These are phyloP conservation scores for Drosophila punjabiensis DNA, from an alignment of 1,140 invertebrate species.

Conservation along the genomic window DNA sequence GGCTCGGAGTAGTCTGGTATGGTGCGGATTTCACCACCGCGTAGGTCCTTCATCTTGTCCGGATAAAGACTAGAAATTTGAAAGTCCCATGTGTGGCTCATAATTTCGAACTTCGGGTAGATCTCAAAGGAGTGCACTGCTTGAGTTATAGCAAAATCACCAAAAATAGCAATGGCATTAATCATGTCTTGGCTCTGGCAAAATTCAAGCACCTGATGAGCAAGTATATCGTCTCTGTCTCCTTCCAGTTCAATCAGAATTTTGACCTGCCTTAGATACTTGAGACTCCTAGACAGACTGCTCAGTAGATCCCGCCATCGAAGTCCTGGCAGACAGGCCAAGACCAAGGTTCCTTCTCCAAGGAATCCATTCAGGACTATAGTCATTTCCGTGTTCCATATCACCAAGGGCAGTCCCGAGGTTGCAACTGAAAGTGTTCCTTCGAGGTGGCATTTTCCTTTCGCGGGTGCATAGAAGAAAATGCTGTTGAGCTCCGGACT, in stretches of 20 bases:
- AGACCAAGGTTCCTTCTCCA: slow-evolving; percentile 26
- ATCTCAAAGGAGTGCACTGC: slow-evolving; percentile 32
- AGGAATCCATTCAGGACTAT: slow-evolving; percentile 18
- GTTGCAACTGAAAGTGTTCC: neutral
- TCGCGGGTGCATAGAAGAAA: slow-evolving; percentile 18
- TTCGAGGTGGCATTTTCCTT: slow-evolving; percentile 10
- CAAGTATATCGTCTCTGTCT: slow-evolving; percentile 14
- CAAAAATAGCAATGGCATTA: slow-evolving; percentile 38
- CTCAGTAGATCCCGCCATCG: slow-evolving; percentile 33
- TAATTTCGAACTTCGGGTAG: slow-evolving; percentile 40
- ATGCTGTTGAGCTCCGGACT: slow-evolving; percentile 6
- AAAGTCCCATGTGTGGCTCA: neutral
- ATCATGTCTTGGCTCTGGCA: slow-evolving; percentile 45
- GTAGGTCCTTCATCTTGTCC: slow-evolving; percentile 49
- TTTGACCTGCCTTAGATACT: slow-evolving; percentile 42
- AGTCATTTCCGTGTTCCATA: slow-evolving; percentile 29
- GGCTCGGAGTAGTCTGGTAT: slow-evolving; percentile 68
- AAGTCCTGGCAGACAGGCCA: slow-evolving; percentile 49
- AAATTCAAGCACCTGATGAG: slow-evolving; percentile 21
- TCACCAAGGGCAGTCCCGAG: slow-evolving; percentile 4
- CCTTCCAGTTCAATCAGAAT: slow-evolving; percentile 48
- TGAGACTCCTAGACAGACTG: slow-evolving; percentile 18
- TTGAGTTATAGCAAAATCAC: slow-evolving; percentile 16
- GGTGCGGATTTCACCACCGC: slow-evolving; percentile 29
- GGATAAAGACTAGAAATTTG: slow-evolving; percentile 20